Evolutionary conservation across 2,113 vertebrate species (phyloP).

Genomic region (Falcunculus frontatus): DNA sequence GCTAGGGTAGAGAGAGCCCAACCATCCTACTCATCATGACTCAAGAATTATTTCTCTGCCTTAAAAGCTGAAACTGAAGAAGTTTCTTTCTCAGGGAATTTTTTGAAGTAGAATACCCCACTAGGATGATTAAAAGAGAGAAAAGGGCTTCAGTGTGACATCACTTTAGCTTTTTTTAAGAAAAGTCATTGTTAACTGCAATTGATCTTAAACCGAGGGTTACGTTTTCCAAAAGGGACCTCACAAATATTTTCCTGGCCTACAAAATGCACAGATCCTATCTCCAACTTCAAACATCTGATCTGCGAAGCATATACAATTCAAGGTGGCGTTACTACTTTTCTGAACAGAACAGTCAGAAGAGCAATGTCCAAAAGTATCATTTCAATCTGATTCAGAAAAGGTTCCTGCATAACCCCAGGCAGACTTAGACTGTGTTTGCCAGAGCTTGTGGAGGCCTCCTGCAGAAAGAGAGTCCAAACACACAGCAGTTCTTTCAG

Average conservation of each 20-base stretch:
- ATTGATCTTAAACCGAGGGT: background rate
- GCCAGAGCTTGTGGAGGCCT: background rate
- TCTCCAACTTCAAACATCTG: background rate
- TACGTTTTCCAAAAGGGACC: background rate
- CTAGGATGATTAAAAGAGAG: background rate
- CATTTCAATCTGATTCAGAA: background rate
- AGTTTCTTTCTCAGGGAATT: background rate
- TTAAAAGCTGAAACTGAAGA: background rate
- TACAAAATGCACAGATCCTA: background rate
- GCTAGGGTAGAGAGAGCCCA: background rate
- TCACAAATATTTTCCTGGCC: background rate
- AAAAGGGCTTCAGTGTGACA: background rate
- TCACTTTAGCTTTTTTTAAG: background rate
- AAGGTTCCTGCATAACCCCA: background rate
- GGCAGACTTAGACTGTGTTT: background rate
- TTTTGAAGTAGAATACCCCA: background rate
- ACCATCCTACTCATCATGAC: rapidly evolving
- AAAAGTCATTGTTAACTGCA: background rate
- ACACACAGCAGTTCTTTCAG: background rate
- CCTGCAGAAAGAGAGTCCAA: background rate
- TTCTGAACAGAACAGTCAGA: background rate
- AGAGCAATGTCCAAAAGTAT: background rate
- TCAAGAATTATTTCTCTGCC: background rate
- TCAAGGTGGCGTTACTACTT: background rate
- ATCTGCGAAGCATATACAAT: background rate